Conservation (phyloP, 2,797 vertebrate species). For the Telmatherina bonti region DNA sequence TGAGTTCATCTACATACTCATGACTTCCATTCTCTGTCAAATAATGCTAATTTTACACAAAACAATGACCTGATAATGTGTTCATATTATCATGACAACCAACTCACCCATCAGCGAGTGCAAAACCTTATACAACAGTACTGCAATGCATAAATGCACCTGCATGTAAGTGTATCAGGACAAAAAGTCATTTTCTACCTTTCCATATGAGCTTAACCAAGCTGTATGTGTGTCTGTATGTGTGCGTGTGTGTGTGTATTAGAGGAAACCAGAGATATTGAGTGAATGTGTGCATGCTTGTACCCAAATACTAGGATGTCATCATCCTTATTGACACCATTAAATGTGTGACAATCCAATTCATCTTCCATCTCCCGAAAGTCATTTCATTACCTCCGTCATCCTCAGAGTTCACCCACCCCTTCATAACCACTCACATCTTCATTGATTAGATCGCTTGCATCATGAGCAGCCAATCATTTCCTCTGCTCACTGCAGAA, state of each 20-base stretch:
- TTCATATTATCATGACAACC: too few relatives aligned
- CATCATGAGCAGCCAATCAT: slow-evolving; percentile 34
- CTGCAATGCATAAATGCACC: not conserved
- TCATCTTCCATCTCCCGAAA: slow-evolving; percentile 46
- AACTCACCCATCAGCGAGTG: too few relatives aligned
- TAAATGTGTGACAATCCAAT: slow-evolving; percentile 51
- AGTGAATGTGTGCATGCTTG: not conserved
- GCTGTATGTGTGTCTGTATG: not conserved
- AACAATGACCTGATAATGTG: too few relatives aligned
- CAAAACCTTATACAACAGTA: too few relatives aligned
- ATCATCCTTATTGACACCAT: slow-evolving; percentile 41
- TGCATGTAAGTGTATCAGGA: not conserved
- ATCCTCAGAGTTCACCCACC: slow-evolving; percentile 17
- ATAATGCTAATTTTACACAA: too few relatives aligned
- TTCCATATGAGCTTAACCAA: not conserved
- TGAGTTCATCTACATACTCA: too few relatives aligned
- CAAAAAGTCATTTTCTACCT: not conserved
- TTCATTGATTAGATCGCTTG: slow-evolving; percentile 51
- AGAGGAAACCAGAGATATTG: not conserved
- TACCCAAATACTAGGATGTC: slow-evolving; percentile 37
- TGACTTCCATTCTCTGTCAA: too few relatives aligned
- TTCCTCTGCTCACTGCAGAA: slow-evolving; percentile 20
- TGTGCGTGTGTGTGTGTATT: too few relatives aligned
- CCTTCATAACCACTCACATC: slow-evolving; percentile 41
- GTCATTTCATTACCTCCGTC: slow-evolving; percentile 42